Evolutionary conservation across 2,888 invertebrate genomes (phyloP).

Genomic region (Papilio demoleus): DNA sequence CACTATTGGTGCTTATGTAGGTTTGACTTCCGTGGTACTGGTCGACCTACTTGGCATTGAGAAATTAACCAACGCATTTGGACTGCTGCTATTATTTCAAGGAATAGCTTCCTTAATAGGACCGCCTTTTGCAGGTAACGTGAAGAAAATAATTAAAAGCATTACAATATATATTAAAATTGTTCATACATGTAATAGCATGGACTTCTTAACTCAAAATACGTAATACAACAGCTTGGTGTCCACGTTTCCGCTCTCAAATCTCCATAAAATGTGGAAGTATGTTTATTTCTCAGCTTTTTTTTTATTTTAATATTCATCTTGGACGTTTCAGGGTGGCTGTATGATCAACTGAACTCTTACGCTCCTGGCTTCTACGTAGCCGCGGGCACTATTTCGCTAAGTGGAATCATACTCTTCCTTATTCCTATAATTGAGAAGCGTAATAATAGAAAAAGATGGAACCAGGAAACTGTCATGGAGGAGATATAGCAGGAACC

Average conservation of each 20-base stretch:
- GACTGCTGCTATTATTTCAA: slow-evolving; percentile 95
- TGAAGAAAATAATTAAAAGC: slow-evolving; percentile 5
- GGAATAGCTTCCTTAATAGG: slow-evolving; percentile 96
- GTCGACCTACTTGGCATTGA: slow-evolving; percentile 97
- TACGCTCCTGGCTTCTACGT: slow-evolving; percentile 95
- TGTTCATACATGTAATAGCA: neutral
- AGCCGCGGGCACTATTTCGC: slow-evolving; percentile 92
- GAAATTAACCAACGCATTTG: slow-evolving; percentile 97
- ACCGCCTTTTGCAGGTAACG: slow-evolving; percentile 95
- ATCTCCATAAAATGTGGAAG: neutral
- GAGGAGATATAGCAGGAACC: slow-evolving; percentile 76
- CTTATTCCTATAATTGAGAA: slow-evolving; percentile 89
- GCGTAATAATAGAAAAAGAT: slow-evolving; percentile 55
- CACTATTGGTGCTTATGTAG: slow-evolving; percentile 97
- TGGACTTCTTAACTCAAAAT: neutral
- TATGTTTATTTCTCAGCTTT: neutral
- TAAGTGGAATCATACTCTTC: slow-evolving; percentile 95
- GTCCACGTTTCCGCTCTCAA: neutral
- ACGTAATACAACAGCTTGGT: neutral
- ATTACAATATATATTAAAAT: neutral
- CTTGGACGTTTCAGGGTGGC: slow-evolving; percentile 85
- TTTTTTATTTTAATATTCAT: neutral
- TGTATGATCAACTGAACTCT: slow-evolving; percentile 90
- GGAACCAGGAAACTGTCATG: slow-evolving; percentile 62
- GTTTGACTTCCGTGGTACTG: slow-evolving; percentile 97